phyloP scores from a whole-genome alignment of 1,140 invertebrate species.

The Drosophila lini region DNA sequence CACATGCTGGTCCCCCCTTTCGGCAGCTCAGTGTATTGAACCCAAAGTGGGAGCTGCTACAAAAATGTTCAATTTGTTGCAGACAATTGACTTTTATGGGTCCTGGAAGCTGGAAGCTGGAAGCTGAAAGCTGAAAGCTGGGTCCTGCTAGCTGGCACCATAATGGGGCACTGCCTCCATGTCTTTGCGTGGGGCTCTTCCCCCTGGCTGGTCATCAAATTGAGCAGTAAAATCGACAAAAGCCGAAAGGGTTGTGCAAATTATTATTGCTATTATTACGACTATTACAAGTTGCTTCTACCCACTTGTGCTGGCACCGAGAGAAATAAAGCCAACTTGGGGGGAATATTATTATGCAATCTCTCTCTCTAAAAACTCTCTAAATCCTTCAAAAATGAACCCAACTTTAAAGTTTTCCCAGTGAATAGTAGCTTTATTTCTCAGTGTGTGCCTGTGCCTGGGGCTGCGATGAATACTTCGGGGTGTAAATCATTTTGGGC shows the following conservation, averaged over 20 bases:
- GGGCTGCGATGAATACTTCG: background rate
- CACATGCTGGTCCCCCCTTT: background rate
- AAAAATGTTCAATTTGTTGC: conserved; percentile 67
- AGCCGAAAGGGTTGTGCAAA: conserved; percentile 75
- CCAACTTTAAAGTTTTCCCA: background rate
- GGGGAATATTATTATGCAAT: background rate
- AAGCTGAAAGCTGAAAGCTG: background rate
- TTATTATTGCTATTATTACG: conserved; percentile 77
- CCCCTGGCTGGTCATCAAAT: conserved; percentile 59
- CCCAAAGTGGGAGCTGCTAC: conserved; percentile 31
- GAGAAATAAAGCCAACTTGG: background rate
- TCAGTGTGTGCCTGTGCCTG: background rate
- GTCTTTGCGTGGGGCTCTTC: conserved; percentile 4
- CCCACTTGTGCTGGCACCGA: background rate
- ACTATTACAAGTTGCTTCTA: conserved; percentile 61
- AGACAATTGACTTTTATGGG: conserved; percentile 70
- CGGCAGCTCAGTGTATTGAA: conserved; percentile 30
- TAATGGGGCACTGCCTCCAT: conserved; percentile 3
- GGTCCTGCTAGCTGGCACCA: background rate
- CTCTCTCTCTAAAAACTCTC: no score
- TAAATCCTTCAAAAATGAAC: background rate
- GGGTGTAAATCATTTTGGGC: conserved; percentile 60
- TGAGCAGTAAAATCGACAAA: conserved; percentile 71
- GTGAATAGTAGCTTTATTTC: background rate
- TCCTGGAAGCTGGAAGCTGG: conserved; percentile 1